A percentile compares a stretch with the other conserved stretches of the same genome.
These are phyloP conservation scores for Blennius ocellaris DNA, from an alignment of 2,113 vertebrate genomes.

Conservation along the genomic window DNA sequence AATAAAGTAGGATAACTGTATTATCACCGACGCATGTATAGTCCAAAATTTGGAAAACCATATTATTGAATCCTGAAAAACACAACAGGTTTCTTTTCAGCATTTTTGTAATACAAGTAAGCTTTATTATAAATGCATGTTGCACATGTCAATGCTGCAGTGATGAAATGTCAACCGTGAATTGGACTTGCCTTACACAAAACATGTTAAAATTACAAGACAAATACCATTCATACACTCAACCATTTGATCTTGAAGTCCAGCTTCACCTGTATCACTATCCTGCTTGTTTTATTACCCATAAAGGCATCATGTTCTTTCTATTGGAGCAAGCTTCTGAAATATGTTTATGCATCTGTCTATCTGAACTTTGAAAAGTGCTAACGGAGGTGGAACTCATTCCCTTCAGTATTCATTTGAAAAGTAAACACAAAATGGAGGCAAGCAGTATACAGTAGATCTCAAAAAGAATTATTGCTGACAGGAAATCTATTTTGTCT, in stretches of 20 bases:
- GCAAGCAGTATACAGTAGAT: slow-evolving; percentile 52
- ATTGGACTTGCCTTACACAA: neutral
- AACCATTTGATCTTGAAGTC: neutral
- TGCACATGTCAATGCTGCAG: neutral
- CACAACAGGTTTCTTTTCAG: no score
- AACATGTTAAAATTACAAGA: neutral
- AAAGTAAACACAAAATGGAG: slow-evolving; percentile 56
- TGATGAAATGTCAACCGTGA: neutral
- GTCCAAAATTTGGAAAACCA: no score
- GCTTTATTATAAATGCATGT: neutral
- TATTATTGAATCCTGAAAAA: no score
- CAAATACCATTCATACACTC: neutral
- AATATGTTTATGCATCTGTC: neutral
- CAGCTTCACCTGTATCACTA: neutral
- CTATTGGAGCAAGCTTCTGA: neutral
- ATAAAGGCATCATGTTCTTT: neutral
- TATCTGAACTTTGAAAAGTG: slow-evolving; percentile 40
- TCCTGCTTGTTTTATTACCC: neutral
- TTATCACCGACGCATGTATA: no score
- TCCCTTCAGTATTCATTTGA: slow-evolving; percentile 57
- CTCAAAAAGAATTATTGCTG: slow-evolving; percentile 57
- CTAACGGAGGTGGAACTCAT: slow-evolving; percentile 32
- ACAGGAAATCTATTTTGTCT: slow-evolving; percentile 71
- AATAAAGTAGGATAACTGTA: no score
- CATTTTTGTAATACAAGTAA: no score